phyloP scores from a whole-genome alignment of 1,140 invertebrate genomes.

The Elymnias hypermnestra region DNA sequence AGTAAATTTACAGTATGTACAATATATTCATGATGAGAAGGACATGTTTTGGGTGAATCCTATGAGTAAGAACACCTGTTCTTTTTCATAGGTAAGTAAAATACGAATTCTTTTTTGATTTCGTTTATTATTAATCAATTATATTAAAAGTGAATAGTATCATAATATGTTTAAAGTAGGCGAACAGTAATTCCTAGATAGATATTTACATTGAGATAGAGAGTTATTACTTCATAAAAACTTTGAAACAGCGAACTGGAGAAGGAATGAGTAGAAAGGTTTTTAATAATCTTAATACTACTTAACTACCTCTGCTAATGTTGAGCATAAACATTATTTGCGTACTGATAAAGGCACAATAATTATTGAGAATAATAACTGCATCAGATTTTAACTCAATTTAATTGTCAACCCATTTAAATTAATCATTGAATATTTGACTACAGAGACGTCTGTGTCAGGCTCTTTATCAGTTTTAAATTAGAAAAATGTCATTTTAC shows the following conservation, averaged over 20 bases:
- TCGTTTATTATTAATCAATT: constrained; percentile 59
- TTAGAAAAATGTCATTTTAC: too few species aligned
- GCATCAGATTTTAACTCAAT: background rate
- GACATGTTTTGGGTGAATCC: too few species aligned
- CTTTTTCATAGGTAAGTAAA: constrained; percentile 18
- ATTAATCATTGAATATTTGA: too few species aligned
- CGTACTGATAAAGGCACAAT: constrained; percentile 2
- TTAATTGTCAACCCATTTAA: too few species aligned
- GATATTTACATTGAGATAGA: constrained; percentile 47
- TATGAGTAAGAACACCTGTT: background rate
- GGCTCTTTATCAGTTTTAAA: too few species aligned
- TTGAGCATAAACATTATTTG: constrained; percentile 14
- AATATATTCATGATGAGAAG: too few species aligned
- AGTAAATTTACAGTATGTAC: too few species aligned
- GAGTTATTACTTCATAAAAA: constrained; percentile 12
- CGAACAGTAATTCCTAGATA: constrained; percentile 40
- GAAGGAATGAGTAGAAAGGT: constrained; percentile 13
- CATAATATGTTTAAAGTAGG: constrained; percentile 56
- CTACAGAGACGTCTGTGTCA: too few species aligned
- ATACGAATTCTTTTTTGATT: constrained; percentile 29
- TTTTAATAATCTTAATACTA: constrained; percentile 10
- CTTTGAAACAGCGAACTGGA: constrained; percentile 23
- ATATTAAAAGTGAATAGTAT: constrained; percentile 69
- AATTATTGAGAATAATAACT: background rate
- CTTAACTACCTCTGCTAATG: background rate